Base-by-base conservation (phyloP, 53 echinoderm and acorn worm genomes). In the Apostichopus leukothele region DNA sequence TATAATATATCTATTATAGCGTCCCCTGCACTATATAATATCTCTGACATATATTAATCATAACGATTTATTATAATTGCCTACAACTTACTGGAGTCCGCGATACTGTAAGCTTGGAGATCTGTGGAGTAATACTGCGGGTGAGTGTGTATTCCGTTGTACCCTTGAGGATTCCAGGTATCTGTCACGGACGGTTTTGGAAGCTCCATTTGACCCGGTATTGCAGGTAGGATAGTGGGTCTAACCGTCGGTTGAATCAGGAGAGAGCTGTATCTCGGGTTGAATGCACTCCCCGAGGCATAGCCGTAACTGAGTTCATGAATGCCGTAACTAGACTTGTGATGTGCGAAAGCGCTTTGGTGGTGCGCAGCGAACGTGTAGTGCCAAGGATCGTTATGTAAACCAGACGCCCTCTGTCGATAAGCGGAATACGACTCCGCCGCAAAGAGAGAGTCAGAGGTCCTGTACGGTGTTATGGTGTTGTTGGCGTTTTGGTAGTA, bases 161-260 rank as follows among this genome's bases (percentile, higher is more conserved):
- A 86, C 7, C 90, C 88, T 5, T 86, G 79, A 57, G 89, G 51
- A 53, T 90, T 89, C 94, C 95, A 98, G 5, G 39, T 50, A 75
- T 91, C 94, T 16, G 92, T 67, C 20, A 89, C 61, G 52, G 90
- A 51, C 87, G 88, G 75, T 76, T 92, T 94, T 5, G 97, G 76
- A 68, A 94, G 93, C 66, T 98, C 98, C 74, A 95, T 91, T 88
- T 95, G 97, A 14, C 94, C 93, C n/a, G 94, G 91, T 75, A 97
- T 90, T 71, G 93, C 75, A 10, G 94, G 93, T 51, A 96, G 52
- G 26, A 94, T 63, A 76, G 92, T 89, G 88, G 93, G 83, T 88
- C 95, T 26, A 53, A 94, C 94, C 0, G 98, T 90, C 18, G 98
- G 98, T 88, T 98, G 98, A 75, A 98, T 98, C 20, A 98, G 92